Base-by-base conservation (phyloP, 2,797 vertebrate species). In the Acanthurus leucopareius region DNA sequence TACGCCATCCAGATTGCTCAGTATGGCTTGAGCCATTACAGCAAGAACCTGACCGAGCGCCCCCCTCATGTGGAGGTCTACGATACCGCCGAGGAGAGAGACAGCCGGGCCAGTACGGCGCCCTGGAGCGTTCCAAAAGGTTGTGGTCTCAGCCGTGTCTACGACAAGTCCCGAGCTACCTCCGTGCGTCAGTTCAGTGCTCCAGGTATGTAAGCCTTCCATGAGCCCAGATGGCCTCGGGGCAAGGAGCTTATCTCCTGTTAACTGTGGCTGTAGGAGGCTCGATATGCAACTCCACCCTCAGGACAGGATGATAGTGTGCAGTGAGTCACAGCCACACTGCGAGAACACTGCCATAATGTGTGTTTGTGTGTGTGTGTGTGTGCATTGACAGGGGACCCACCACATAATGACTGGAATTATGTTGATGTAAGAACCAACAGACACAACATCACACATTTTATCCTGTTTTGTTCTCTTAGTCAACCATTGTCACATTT, bases 1-100 rank as follows among this genome's bases (percentile, higher is more conserved):
- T 99, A 99, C 81, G 97, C 98, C 83, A 99, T 99, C 94, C 98
- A 99, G 95, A 98, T 99, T 16, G 96, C 98, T 1, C 98, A 99
- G 91, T 99, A 99, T 7, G 98, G 98, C 35, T 84, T 99, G 87
- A 99, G 98, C 88, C 98, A 99, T 92, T 99, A 98, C 94, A 99
- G 98, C 91, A 99, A 99, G 79, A 99, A 99, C 93, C 95, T 99
- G 91, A 99, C 98, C 0, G 98, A 99, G 95, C 96, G 96, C 0
- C 88, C 97, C 0, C 98, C 98, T 3, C 97, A 97, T 48, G 68
- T 97, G 35, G 97, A 98, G 84, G 92, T 98, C 10, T 99, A 99
- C 1, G 98, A 99, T 63, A 97, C 95, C 0, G 97, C 95, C 0
- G 97, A 98, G 82, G 97, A 98, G 69, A 92, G 91, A 74, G 91